Percentiles rank a stretch among this genome's conserved stretches.
phyloP scores from a whole-genome alignment of 2,797 vertebrate genomes.

The Enteromius viviparus region DNA sequence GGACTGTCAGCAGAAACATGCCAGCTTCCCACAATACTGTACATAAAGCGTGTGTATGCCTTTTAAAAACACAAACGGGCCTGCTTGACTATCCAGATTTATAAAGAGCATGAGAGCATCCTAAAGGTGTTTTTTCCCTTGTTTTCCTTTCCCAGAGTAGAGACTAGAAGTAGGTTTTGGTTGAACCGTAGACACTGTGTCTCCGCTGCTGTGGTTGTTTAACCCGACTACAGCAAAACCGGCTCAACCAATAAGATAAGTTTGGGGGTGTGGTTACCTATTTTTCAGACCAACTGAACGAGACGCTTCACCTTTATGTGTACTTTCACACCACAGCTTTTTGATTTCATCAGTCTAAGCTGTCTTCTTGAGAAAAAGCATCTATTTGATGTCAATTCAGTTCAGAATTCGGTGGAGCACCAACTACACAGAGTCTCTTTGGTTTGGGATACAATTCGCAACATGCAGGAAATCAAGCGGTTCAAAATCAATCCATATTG shows the following conservation, averaged over 20 bases:
- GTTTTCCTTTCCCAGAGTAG: background rate
- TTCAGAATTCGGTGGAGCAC: background rate
- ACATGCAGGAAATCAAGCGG: background rate
- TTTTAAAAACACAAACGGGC: background rate
- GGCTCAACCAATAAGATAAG: background rate
- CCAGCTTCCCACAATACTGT: slow-evolving; percentile 22
- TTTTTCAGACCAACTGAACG: background rate
- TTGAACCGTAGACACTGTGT: background rate
- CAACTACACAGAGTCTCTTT: background rate
- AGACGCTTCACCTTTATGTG: background rate
- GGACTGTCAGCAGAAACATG: slow-evolving; percentile 19
- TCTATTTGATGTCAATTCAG: background rate
- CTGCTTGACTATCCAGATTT: background rate
- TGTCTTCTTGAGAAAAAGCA: background rate
- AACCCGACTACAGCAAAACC: background rate
- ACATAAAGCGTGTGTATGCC: slow-evolving; percentile 39
- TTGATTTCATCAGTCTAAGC: background rate
- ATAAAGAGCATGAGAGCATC: background rate
- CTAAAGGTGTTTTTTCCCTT: background rate
- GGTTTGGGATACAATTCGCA: background rate
- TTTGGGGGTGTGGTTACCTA: background rate
- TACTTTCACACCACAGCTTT: slow-evolving; percentile 3
- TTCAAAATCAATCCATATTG: background rate
- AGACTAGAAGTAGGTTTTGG: background rate
- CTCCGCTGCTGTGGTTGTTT: background rate